phyloP scores from a whole-genome alignment of 2,797 vertebrate genomes.

The Malacoraja senta region DNA sequence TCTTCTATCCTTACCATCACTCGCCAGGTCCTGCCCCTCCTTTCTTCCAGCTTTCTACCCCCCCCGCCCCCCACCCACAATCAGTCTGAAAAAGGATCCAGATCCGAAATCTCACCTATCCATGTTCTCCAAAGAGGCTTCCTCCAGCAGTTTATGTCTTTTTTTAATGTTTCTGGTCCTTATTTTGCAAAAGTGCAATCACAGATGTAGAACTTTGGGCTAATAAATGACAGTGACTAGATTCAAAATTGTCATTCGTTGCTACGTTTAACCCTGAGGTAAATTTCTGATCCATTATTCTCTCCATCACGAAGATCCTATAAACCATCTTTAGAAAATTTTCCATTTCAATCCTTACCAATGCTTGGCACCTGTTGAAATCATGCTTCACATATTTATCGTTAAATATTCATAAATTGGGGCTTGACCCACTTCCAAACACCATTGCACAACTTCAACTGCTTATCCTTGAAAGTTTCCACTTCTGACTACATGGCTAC shows the following conservation, averaged over 20 bases:
- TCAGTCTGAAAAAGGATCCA: no score
- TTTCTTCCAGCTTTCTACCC: no score
- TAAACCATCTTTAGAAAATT: neutral
- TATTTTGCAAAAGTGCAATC: neutral
- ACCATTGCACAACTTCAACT: neutral
- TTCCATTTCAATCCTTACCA: neutral
- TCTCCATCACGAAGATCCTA: neutral
- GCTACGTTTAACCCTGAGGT: neutral
- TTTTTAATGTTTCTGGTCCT: neutral
- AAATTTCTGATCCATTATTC: neutral
- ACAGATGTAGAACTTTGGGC: neutral
- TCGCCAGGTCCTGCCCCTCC: no score
- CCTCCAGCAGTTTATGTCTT: no score
- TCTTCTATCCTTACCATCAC: no score
- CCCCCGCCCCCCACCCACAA: no score
- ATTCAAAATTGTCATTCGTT: neutral
- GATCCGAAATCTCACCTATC: no score
- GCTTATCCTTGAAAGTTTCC: neutral
- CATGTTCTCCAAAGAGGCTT: no score
- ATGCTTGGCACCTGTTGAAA: no score
- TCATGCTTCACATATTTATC: neutral
- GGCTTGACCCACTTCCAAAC: neutral
- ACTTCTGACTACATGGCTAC: no score
- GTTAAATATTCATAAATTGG: no score
- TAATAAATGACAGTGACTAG: neutral